Percentiles rank a stretch among this genome's conserved stretches.
These are phyloP conservation scores for Scotopteryx bipunctaria DNA, from an alignment of 2,888 invertebrate genomes.

Conservation along the genomic window DNA sequence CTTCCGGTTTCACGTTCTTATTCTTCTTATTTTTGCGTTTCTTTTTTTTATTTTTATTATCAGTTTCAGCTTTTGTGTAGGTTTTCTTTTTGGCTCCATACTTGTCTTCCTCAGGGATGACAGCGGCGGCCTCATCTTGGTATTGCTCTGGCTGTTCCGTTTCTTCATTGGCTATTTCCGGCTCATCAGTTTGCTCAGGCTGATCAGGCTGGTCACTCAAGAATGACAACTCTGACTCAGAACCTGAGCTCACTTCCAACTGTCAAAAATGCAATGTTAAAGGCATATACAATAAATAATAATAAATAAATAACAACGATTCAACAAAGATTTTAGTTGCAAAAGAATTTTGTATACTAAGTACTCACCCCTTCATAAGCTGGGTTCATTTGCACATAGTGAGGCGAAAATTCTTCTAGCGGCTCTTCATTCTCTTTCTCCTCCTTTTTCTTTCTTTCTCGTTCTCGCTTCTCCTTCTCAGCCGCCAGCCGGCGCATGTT, in stretches of 20 bases:
- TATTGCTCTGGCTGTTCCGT: not conserved
- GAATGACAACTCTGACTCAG: constrained; percentile 1
- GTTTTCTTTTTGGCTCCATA: constrained; percentile 20
- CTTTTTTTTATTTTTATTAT: constrained; percentile 16
- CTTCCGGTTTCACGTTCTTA: constrained; percentile 1
- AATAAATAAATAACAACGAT: no score
- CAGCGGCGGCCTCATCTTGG: constrained; percentile 7
- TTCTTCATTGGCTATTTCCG: not conserved
- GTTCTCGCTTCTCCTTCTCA: constrained; percentile 4
- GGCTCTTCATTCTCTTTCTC: constrained; percentile 7
- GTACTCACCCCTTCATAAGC: constrained; percentile 12
- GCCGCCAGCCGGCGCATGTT: constrained; percentile 10
- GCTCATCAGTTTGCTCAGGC: not conserved
- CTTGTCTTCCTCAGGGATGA: constrained; percentile 19
- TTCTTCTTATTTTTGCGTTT: constrained; percentile 22
- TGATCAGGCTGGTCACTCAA: constrained; percentile 1
- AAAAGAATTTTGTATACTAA: not conserved
- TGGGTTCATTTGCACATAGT: constrained; percentile 1
- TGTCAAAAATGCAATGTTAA: constrained; percentile 2
- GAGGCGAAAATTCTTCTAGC: not conserved
- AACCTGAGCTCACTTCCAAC: constrained; percentile 13
- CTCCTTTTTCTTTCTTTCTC: not conserved
- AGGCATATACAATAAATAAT: no score
- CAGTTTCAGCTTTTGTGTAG: not conserved
- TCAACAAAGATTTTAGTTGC: not conserved